These are phyloP conservation scores for Nothura maculosa DNA, from an alignment of 2,797 vertebrate genomes.

Conservation along the genomic window DNA sequence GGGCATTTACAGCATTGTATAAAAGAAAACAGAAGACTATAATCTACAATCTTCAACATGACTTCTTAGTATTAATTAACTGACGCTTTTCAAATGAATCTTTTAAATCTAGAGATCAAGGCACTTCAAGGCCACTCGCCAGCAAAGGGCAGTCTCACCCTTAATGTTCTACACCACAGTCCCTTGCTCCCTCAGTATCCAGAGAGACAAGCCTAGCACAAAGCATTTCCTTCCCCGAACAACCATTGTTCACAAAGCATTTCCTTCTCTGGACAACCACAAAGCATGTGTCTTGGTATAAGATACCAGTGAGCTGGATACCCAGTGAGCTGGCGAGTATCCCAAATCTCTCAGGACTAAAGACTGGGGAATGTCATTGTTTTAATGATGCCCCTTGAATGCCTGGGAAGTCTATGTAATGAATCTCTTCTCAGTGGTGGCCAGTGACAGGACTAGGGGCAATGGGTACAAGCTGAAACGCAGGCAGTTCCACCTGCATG, in stretches of 20 bases:
- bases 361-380: neutral
- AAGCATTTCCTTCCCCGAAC: neutral
- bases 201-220: neutral
- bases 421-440: neutral
- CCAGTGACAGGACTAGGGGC: too few relatives aligned
- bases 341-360: neutral
- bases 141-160: neutral
- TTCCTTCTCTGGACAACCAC: too few relatives aligned
- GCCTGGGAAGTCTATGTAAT: neutral
- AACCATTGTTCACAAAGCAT: neutral
- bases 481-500: too few relatives aligned
- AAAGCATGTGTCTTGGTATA: neutral
- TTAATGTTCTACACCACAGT: neutral
- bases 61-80: neutral
- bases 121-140: neutral
- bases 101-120: neutral
- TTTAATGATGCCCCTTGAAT: neutral
- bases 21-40: neutral
- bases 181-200: neutral
- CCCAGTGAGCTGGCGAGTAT: neutral
- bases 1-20: neutral
- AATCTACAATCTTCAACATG: neutral
- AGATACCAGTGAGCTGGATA: neutral
- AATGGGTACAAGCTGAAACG: too few relatives aligned
- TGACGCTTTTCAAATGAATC: fast-evolving